Evolutionary conservation across 2,888 invertebrate genomes (phyloP), one percentile per base, ranked within the genome.

Genomic region (Hylaea fasciaria): DNA sequence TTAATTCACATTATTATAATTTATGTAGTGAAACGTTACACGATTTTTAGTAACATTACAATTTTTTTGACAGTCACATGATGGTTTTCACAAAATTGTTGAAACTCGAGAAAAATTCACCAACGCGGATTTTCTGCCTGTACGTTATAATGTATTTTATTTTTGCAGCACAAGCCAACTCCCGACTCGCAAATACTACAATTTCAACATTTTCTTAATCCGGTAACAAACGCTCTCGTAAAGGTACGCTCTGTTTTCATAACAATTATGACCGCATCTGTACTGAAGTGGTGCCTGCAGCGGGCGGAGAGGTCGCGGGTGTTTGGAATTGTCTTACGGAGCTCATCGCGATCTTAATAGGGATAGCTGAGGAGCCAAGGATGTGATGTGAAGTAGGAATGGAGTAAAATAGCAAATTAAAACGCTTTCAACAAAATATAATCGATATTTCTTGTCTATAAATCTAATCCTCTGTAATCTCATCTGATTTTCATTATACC

Each of bases 281-380:
- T 57, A 54, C 62, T 35, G 56, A 41, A 53, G 55, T 52, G 37
- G 58, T 43, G 44, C 44, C 43, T 62, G 61, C 61, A 56, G 32
- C 56, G 43, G 47, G 51, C 61, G 68, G 66, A 57, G 48, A 55
- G 50, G 66, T 40, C 60, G 56, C 70, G 66, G 68, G 58, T 70
- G 70, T 57, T 56, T 63, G 37, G 54, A 70, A 70, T 69, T 61
- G 70, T 68, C 66, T 66, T 68, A 59, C 61, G 45, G 41, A 63
- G 63, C 62, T 68, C 68, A 66, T 70, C 64, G 58, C 50, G 54
- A 64, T 65, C 66, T 63, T 65, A 66, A 68, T 68, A 65, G 64
- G 60, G 61, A 53, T 48, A 49, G 54, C 49, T 57, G 43, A 14
- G 47, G 46, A 45, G 41, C 45, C 48, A 49, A 45, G 43, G 22